Base-by-base conservation (phyloP, 2,888 invertebrate species). In the Cyclophora punctaria region DNA sequence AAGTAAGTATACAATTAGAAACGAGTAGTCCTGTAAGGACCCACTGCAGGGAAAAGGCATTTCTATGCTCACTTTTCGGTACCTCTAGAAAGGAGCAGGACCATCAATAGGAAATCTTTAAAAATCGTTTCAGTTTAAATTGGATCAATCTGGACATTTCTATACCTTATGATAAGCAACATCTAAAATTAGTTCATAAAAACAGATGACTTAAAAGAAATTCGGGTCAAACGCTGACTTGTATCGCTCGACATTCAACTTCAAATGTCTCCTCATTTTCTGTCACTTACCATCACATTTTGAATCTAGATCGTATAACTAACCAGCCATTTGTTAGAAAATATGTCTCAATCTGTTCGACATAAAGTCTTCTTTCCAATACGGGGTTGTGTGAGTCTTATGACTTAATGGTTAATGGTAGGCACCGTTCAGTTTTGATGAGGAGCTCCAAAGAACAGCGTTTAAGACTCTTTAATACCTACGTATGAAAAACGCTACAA, bases 211-310 rank as follows among this genome's bases (percentile, higher is more conserved):
- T 47, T 64, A 67, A 66, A 64, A 64, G 61, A 66, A 64, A 58
- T 78, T 73, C 75, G 67, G 83, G 82, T 83, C 82, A 82, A 80
- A 75, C 67, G 66, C 55, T 67, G 67, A 67, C 66, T 66, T 77
- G 75, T 77, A 76, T 78, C 76, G 74, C 68, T 67, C 66, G 66
- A 62, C 66, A 66, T 64, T 67, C 55, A 69, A 35, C 56, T 49
- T 71, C 71, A 74, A 80, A 81, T 79, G 76, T 79, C 75, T 79
- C 77, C 80, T 80, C 79, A 78, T 82, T 83, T 78, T 80, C 72
- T 71, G 71, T 73, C 78, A 80, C 76, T 80, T 77, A 75, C 70
- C 67, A 67, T 57, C 58, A 44, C 20, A 33, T 33, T 33, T 44
- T 37, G 20, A 34, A 44, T 7, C 34, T 34, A 6, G 6, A 44